Percentiles rank a stretch among this genome's conserved stretches.
These are phyloP conservation scores for Onychomys leucogaster DNA, from an alignment of 2,797 vertebrate genomes.

Conservation along the genomic window DNA sequence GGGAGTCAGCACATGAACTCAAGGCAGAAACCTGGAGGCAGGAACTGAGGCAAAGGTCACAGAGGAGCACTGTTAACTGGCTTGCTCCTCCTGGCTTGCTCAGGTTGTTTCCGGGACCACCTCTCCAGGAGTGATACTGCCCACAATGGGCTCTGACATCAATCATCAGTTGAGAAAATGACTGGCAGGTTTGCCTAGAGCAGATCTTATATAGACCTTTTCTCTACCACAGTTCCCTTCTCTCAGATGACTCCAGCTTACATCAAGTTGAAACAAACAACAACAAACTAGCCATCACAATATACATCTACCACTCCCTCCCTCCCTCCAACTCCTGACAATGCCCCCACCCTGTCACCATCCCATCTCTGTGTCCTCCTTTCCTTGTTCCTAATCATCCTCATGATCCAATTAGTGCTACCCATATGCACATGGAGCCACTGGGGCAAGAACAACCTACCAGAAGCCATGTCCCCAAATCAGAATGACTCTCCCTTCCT, in stretches of 20 bases:
- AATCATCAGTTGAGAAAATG: background rate
- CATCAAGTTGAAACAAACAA: background rate
- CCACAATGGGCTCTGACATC: background rate
- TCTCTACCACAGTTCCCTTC: background rate
- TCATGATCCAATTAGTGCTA: background rate
- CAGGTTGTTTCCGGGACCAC: background rate
- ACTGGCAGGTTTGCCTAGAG: background rate
- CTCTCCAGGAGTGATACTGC: no score
- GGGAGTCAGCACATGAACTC: background rate
- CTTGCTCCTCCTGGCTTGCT: background rate
- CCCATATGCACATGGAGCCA: background rate
- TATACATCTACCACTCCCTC: background rate
- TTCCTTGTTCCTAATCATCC: background rate
- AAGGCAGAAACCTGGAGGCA: background rate
- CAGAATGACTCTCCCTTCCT: background rate
- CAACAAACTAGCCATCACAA: background rate
- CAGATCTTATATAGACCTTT: background rate
- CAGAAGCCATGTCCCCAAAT: background rate
- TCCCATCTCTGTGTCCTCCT: background rate
- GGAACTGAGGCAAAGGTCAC: background rate
- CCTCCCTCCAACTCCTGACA: background rate
- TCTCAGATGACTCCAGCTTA: background rate
- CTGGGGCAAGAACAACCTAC: background rate
- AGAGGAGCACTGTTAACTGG: background rate
- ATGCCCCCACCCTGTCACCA: background rate